Conservation (phyloP, 2,888 invertebrate genomes). For the Latrodectus hesperus region DNA sequence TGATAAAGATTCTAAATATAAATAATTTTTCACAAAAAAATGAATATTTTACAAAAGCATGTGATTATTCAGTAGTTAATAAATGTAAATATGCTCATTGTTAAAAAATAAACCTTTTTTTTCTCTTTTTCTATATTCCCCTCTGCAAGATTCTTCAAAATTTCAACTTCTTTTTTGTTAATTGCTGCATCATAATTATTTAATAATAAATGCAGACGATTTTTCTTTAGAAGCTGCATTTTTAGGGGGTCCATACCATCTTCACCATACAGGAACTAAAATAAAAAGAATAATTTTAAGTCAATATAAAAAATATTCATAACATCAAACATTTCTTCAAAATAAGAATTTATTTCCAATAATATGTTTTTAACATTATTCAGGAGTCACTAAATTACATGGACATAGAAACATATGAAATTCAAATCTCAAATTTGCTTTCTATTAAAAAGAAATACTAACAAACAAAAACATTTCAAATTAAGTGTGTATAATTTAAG, state of each 20-base stretch:
- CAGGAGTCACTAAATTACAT: no score
- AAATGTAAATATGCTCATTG: no score
- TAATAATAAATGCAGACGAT: constrained; percentile 87
- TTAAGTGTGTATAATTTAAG: no score
- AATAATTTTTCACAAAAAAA: neutral
- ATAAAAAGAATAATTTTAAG: no score
- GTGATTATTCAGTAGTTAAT: no score
- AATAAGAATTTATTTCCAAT: neutral
- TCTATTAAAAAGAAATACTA: no score
- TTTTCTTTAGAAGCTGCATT: constrained; percentile 86
- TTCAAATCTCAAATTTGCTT: no score
- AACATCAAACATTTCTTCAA: no score
- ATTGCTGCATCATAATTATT: constrained; percentile 84
- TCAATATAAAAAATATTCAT: no score
- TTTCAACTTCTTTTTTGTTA: constrained; percentile 78
- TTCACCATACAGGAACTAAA: constrained; percentile 90
- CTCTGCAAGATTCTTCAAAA: constrained; percentile 78
- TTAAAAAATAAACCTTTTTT: constrained; percentile 77
- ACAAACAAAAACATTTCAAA: no score
- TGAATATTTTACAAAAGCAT: neutral
- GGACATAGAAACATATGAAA: no score
- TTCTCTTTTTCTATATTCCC: constrained; percentile 78
- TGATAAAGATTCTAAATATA: no score
- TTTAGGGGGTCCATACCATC: constrained; percentile 85
- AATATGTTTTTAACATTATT: neutral